Conservation (phyloP, 1,140 invertebrate genomes). For the Polypedilum pembai region DNA sequence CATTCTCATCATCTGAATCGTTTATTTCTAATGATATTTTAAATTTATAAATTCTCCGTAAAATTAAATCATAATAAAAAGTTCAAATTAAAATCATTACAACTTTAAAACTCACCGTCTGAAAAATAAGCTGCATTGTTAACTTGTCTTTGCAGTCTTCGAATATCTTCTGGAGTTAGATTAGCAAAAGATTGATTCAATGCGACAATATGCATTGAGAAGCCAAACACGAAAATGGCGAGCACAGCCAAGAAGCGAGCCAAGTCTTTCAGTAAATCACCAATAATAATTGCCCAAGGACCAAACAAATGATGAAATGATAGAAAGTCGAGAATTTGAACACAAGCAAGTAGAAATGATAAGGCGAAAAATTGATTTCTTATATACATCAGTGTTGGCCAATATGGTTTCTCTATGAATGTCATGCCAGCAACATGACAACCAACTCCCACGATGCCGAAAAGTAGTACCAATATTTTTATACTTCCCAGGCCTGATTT, state of each 20-base stretch:
- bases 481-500: conserved; percentile 91
- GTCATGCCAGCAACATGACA: conserved; percentile 77
- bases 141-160: conserved; percentile 47
- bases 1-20: background rate
- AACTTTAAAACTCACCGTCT: conserved; percentile 60
- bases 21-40: background rate
- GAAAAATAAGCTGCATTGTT: conserved; percentile 50
- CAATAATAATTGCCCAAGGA: conserved; percentile 92
- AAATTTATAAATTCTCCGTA: conserved; percentile 29
- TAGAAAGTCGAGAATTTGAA: conserved; percentile 92
- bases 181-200: conserved; percentile 87
- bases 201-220: conserved; percentile 94
- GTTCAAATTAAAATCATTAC: conserved; percentile 29
- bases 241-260: conserved; percentile 93
- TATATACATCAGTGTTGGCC: conserved; percentile 80
- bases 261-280: conserved; percentile 83
- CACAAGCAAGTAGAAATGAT: conserved; percentile 89
- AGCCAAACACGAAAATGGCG: conserved; percentile 95
- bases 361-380: conserved; percentile 94
- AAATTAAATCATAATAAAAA: conserved; percentile 34
- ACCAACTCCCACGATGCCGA: conserved; percentile 85
- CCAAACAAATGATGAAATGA: conserved; percentile 99
- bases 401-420: conserved; percentile 58
- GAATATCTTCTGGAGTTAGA: conserved; percentile 47
- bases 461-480: conserved; percentile 82